phyloP scores from a whole-genome alignment of 2,113 vertebrate genomes.

The Petrocephalus microphthalmus region DNA sequence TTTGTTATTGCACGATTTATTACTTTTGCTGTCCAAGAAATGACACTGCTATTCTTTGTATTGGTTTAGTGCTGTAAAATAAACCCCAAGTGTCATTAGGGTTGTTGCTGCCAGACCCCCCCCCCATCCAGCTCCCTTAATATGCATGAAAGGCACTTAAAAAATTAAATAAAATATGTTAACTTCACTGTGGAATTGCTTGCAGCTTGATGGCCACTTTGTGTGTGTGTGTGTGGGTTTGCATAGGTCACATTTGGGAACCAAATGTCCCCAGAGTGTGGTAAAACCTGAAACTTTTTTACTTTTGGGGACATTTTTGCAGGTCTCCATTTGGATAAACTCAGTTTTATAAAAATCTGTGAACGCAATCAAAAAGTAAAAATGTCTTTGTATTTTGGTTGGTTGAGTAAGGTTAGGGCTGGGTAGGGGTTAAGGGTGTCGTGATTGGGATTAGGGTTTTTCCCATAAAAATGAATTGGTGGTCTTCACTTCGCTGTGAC shows the following conservation, averaged over 20 bases:
- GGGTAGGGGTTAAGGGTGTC: neutral
- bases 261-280: too few species aligned
- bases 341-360: neutral
- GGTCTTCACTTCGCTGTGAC: neutral
- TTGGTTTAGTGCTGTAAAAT: slow-evolving; percentile 89
- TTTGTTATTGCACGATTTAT: slow-evolving; percentile 91
- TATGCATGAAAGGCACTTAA: slow-evolving; percentile 97
- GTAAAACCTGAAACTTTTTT: too few species aligned
- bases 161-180: slow-evolving; percentile 76
- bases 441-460: neutral
- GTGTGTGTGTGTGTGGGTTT: neutral
- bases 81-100: slow-evolving; percentile 87
- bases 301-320: too few species aligned
- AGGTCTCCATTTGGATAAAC: neutral
- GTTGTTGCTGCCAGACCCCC: slow-evolving; percentile 75
- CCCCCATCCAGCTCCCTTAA: slow-evolving; percentile 55
- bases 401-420: neutral
- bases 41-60: slow-evolving; percentile 83
- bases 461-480: neutral
- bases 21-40: slow-evolving; percentile 80
- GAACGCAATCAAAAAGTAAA: neutral
- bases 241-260: too few species aligned
- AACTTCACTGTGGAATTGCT: slow-evolving; percentile 75
- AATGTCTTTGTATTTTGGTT: neutral
- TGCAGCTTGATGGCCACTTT: slow-evolving; percentile 41